Evolutionary conservation across 2,113 vertebrate genomes (phyloP), one percentile per base, ranked within the genome.

Genomic region (Tympanuchus pallidicinctus): DNA sequence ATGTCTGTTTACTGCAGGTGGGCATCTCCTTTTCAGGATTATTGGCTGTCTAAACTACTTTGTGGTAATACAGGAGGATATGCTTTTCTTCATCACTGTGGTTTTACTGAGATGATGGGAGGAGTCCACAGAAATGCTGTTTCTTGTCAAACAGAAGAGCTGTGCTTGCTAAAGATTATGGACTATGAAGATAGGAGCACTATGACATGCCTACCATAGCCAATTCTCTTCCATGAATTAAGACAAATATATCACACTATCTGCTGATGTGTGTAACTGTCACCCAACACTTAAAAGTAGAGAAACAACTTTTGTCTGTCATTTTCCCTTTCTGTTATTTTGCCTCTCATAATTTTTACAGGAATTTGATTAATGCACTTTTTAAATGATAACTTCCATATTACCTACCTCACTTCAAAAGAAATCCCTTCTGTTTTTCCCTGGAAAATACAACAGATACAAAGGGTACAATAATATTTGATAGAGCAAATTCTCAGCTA

Each of bases 21-120:
- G 69, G 14, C 42, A 50, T 61, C 50, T 21, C 20, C 3, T 10
- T 4, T 40, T 94, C 61, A 47, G 85, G 83, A 74, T 88, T 90
- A 89, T 47, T 70, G 34, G 22, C 80, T 86, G 67, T 42, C 67
- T 87, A 89, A 95, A 82, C 16, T 47, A 90, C 72, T 82, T 50
- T 80, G 56, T 19, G 38, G 21, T 59, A 57, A 75, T 40, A 47
- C 6, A 59, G 12, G 5, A 89, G 45, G 47, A 27, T 65, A 61
- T 45, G 72, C 7, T 91, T 91, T 73, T 81, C 7, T 34, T 93
- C 81, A 65, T 52, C 64, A 42, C 11, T 21, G 12, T 32, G 30
- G 61, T 60, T 92, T 90, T 77, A 90, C 40, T n/a, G 52, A 90
- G 87, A 90, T 92, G 63, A 47, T 56, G 69, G 71, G 66, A 90